These are phyloP conservation scores for Sinodicranocentrus sp. DNA, from an alignment of 2,888 invertebrate genomes.

Conservation along the genomic window DNA sequence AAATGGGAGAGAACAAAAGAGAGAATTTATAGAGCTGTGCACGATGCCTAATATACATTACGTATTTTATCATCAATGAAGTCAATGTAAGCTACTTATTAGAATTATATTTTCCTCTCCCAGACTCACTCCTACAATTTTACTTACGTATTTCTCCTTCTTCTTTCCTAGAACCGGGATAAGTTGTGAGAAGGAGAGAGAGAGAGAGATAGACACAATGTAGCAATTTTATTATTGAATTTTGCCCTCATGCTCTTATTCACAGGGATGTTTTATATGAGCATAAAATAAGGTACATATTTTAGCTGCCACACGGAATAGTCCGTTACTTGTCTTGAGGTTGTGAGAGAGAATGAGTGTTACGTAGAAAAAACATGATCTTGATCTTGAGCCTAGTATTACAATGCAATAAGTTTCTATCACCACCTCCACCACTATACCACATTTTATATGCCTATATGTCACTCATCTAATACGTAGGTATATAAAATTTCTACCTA, in stretches of 20 bases:
- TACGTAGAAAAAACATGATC: neutral
- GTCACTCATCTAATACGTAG: neutral
- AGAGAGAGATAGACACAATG: too few relatives aligned
- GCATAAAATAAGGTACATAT: neutral
- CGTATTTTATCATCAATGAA: conserved; percentile 1
- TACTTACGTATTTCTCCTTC: neutral
- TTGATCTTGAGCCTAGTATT: neutral
- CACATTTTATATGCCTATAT: neutral
- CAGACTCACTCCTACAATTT: too few relatives aligned
- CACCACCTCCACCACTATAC: too few relatives aligned
- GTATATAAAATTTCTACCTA: neutral
- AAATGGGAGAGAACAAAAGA: neutral
- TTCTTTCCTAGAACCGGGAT: conserved; percentile 18
- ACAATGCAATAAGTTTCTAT: neutral
- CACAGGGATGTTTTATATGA: conserved; percentile 21
- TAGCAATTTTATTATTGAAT: conserved; percentile 14
- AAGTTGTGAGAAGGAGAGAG: conserved; percentile 2
- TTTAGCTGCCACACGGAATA: neutral
- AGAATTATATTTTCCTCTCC: neutral
- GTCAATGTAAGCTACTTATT: neutral
- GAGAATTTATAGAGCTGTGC: neutral
- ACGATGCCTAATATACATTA: neutral
- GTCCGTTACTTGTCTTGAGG: conserved; percentile 2
- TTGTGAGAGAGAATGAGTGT: too few relatives aligned
- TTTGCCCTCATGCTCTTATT: conserved; percentile 44